phyloP scores from a whole-genome alignment of 2,888 invertebrate genomes.

The Pristionchus mayeri region DNA sequence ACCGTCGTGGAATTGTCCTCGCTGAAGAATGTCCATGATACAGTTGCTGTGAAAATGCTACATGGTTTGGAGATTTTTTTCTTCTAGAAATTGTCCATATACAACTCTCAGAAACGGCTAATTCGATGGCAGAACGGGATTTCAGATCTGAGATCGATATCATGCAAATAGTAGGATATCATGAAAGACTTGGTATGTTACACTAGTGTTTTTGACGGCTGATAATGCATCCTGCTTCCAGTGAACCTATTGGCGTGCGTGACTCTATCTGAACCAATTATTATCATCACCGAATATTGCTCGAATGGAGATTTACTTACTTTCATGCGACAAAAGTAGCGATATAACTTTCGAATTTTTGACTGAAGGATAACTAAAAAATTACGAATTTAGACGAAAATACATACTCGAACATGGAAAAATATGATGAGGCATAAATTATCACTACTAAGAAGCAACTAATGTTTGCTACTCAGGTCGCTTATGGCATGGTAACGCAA shows the following conservation, averaged over 20 bases:
- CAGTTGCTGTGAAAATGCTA: background rate
- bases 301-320: constrained; percentile 24
- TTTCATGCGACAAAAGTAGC: constrained; percentile 22
- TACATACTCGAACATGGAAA: background rate
- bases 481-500: constrained; percentile 4
- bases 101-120: background rate
- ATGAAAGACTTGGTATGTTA: constrained; percentile 41
- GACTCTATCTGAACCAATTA: background rate
- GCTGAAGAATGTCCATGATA: background rate
- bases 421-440: background rate
- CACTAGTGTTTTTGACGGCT: too few species aligned
- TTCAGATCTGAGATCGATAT: background rate
- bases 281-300: constrained; percentile 25
- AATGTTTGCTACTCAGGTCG: constrained; percentile 23
- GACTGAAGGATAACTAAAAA: background rate
- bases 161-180: constrained; percentile 33
- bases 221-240: background rate
- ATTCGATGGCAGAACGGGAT: background rate
- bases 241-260: constrained; percentile 33
- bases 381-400: background rate
- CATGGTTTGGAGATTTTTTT: background rate
- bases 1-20: background rate
- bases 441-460: constrained; percentile 2
- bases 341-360: too few species aligned
- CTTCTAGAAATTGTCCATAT: too few species aligned